A percentile compares a stretch with the other conserved stretches of the same genome.
Evolutionary conservation across 2,888 invertebrate species (phyloP).

Genomic region (Caradrina clavipalpis): DNA sequence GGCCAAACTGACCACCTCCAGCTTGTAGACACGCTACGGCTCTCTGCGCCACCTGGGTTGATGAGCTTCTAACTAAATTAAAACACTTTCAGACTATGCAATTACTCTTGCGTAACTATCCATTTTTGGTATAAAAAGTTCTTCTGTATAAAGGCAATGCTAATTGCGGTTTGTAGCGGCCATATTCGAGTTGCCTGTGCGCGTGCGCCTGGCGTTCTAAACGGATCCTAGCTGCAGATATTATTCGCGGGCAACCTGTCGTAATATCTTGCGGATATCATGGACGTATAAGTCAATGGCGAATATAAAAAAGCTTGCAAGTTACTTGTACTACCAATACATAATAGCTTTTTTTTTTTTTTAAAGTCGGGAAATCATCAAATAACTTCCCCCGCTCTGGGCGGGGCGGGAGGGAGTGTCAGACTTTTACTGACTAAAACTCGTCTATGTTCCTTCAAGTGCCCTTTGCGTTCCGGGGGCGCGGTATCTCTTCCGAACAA

Average conservation of each 20-base stretch:
- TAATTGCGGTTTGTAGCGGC: constrained; percentile 87
- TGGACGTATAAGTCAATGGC: not conserved
- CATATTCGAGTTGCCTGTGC: constrained; percentile 82
- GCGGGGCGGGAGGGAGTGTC: no score
- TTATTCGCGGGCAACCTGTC: constrained; percentile 71
- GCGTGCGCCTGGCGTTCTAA: constrained; percentile 82
- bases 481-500: no score
- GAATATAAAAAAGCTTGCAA: constrained; percentile 64
- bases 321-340: not conserved
- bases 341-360: no score
- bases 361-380: no score
- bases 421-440: no score
- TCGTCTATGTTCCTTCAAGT: no score
- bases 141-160: constrained; percentile 74
- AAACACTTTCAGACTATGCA: constrained; percentile 43
- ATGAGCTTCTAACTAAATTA: no score
- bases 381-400: no score
- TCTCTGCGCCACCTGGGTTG: no score
- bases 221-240: constrained; percentile 76
- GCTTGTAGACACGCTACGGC: no score
- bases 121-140: constrained; percentile 72
- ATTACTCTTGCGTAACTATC: constrained; percentile 69
- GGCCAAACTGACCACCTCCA: no score
- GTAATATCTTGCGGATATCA: constrained; percentile 68
- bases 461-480: no score